phyloP scores from a whole-genome alignment of 35 echinoderm and acorn worm genomes.

The Holothuria glaberrima region DNA sequence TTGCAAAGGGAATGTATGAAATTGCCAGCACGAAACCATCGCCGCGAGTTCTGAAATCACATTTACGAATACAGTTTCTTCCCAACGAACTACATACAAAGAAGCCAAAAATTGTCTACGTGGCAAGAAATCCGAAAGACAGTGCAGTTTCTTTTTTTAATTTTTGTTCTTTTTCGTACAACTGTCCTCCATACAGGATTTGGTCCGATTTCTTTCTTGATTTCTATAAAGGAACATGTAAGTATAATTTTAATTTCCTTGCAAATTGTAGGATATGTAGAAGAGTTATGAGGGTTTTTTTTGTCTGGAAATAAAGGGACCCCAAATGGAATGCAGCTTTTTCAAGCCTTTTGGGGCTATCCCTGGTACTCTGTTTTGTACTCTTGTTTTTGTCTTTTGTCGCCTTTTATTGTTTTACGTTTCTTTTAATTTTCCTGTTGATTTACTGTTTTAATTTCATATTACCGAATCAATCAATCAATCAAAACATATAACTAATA shows the following conservation, averaged over 20 bases:
- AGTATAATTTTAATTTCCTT: neutral
- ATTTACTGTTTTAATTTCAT: no score
- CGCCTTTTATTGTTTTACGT: no score
- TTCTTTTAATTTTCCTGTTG: no score
- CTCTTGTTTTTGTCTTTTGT: no score
- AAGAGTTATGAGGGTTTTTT: no score
- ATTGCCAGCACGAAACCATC: neutral
- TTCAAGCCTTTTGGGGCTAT: no score
- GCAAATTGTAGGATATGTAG: no score
- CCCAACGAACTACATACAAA: slow-evolving; percentile 21
- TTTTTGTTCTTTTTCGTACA: neutral
- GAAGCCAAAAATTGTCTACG: slow-evolving; percentile 19
- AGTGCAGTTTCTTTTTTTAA: slow-evolving; percentile 48
- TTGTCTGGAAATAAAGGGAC: no score
- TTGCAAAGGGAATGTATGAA: neutral
- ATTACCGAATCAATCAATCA: no score
- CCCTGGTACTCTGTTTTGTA: no score
- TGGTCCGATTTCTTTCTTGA: slow-evolving; percentile 33
- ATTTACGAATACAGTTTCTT: neutral
- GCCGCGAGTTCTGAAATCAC: slow-evolving; percentile 10
- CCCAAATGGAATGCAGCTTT: no score
- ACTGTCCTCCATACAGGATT: neutral
- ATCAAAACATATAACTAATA: no score
- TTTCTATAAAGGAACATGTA: slow-evolving; percentile 10
- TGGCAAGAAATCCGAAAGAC: slow-evolving; percentile 13